These are phyloP conservation scores for Lasioglossum marginatum DNA, from an alignment of 2,888 invertebrate genomes.

Conservation along the genomic window DNA sequence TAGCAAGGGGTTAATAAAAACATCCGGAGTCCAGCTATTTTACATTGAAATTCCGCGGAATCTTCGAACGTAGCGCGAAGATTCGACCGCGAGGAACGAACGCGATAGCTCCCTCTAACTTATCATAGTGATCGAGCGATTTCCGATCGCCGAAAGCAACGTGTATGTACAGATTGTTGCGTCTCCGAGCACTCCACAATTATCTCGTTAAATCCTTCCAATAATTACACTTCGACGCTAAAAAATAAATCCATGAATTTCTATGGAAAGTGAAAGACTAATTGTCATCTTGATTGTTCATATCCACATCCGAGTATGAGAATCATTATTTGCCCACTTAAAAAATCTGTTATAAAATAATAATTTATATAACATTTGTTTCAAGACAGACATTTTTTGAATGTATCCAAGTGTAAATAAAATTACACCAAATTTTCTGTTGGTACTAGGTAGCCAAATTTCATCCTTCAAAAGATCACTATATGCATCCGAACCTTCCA, in stretches of 20 bases:
- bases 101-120: neutral
- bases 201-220: neutral
- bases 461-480: no score
- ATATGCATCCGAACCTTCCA: no score
- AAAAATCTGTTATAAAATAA: no score
- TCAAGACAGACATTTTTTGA: no score
- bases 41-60: neutral
- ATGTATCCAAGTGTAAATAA: no score
- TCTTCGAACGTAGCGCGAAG: neutral
- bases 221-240: neutral
- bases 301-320: no score
- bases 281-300: neutral
- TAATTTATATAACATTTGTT: no score
- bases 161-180: neutral
- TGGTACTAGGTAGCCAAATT: no score
- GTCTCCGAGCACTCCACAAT: neutral
- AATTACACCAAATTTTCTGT: no score
- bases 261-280: neutral
- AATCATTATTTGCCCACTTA: no score
- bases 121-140: neutral
- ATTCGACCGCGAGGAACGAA: neutral
- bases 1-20: neutral
- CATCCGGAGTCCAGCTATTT: slow-evolving; percentile 38
- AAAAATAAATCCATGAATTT: neutral
- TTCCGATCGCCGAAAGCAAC: neutral